A percentile compares a stretch with the other conserved stretches of the same genome.
These are phyloP conservation scores for Potamarius usumacintae DNA, from an alignment of 2,113 vertebrate species.

Conservation along the genomic window DNA sequence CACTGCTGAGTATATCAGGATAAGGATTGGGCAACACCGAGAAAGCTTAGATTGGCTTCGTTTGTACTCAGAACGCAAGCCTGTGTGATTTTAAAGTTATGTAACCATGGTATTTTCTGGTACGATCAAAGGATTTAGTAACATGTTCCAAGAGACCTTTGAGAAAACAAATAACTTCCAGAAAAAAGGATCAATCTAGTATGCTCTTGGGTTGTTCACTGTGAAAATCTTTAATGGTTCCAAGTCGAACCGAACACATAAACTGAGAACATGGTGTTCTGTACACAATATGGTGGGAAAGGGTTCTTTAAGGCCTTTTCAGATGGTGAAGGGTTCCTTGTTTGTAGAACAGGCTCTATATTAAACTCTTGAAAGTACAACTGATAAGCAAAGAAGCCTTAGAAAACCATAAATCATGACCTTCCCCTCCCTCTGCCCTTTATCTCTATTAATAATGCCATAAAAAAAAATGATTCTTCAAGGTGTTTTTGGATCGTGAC, in stretches of 20 bases:
- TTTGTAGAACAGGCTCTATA: not conserved
- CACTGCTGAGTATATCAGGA: conserved; percentile 20
- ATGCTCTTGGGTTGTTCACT: not conserved
- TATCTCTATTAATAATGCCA: not conserved
- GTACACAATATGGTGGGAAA: not conserved
- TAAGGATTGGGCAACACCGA: not conserved
- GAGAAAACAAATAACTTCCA: not conserved
- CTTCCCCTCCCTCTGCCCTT: not conserved
- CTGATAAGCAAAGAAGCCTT: not conserved
- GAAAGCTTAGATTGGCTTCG: not conserved
- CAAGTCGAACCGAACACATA: not conserved
- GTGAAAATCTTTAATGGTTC: not conserved
- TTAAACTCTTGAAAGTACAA: not conserved
- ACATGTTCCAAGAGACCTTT: not conserved
- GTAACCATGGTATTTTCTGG: not conserved
- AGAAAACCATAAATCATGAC: not conserved
- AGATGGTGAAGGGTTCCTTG: not conserved
- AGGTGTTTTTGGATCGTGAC: not conserved
- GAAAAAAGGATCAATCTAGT: not conserved
- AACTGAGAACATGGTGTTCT: not conserved
- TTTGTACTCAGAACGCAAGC: not conserved
- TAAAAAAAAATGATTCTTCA: not conserved
- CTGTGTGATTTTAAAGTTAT: not conserved
- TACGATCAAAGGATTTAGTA: not conserved
- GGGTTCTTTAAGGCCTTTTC: not conserved